Conservation (phyloP, 2,888 invertebrate genomes). For the Troides aeacus region DNA sequence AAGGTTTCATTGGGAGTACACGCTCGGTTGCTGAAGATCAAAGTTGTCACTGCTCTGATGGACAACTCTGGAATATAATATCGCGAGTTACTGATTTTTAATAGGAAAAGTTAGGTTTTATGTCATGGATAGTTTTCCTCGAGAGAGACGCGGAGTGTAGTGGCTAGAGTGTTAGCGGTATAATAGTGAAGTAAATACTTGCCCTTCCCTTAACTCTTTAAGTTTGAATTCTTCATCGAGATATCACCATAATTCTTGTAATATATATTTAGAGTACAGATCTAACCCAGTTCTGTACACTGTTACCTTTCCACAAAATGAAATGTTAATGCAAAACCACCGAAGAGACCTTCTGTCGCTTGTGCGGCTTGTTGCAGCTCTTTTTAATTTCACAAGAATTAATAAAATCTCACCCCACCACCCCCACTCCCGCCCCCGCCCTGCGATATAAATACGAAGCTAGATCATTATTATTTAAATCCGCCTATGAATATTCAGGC, state of each 20-base stretch:
- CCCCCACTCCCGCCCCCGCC: not conserved
- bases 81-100: constrained; percentile 3
- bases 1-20: not conserved
- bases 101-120: constrained; percentile 15
- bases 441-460: constrained; percentile 19
- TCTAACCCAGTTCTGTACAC: too few species aligned
- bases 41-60: constrained; percentile 7
- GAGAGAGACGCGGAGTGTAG: too few species aligned
- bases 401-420: constrained; percentile 1
- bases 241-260: too few species aligned
- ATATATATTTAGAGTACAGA: too few species aligned
- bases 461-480: constrained; percentile 41
- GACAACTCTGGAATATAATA: constrained; percentile 15
- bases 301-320: not conserved
- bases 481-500: constrained; percentile 39
- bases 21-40: not conserved
- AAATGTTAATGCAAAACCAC: constrained; percentile 16
- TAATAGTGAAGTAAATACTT: too few species aligned
- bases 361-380: not conserved
- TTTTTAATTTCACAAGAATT: constrained; percentile 23
- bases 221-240: too few species aligned
- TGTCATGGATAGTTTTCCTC: not conserved
- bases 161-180: too few species aligned
- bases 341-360: constrained; percentile 11
- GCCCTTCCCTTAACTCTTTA: too few species aligned